Percentiles rank a stretch among this genome's conserved stretches.
Conservation (phyloP, 2,797 vertebrate species). For the Sarcoramphus papa region DNA sequence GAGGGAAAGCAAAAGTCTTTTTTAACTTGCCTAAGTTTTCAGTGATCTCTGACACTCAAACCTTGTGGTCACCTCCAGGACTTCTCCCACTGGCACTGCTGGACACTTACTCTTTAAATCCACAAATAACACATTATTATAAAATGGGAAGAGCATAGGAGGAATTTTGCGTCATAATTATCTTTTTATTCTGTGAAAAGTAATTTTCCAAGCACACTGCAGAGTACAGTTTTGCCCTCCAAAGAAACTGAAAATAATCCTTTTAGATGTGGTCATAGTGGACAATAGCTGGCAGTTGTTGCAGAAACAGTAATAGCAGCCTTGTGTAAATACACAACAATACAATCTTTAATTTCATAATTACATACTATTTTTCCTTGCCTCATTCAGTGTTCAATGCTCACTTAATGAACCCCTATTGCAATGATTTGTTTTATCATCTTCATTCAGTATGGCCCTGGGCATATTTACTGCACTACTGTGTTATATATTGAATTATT, state of each 20-base stretch:
- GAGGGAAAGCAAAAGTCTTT: neutral
- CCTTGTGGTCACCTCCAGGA: neutral
- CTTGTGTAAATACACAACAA: neutral
- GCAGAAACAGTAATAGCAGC: neutral
- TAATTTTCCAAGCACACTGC: neutral
- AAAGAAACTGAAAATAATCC: neutral
- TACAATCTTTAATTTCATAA: neutral
- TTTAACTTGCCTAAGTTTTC: neutral
- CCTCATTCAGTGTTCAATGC: neutral
- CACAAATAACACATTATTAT: neutral
- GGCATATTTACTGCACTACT: neutral
- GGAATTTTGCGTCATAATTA: neutral
- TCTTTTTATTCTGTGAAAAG: neutral
- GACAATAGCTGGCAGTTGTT: neutral
- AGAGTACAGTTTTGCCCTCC: neutral
- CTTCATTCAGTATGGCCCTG: neutral
- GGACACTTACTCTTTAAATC: neutral
- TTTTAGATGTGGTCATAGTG: neutral
- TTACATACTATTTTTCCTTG: neutral
- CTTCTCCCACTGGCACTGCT: neutral
- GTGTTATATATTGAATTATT: neutral
- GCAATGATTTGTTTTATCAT: neutral
- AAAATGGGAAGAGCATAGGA: neutral
- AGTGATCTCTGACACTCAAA: neutral
- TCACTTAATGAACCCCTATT: neutral